Evolutionary conservation across 2,888 invertebrate species (phyloP), one percentile per base, ranked within the genome.

Genomic region (Crioceris asparagi): DNA sequence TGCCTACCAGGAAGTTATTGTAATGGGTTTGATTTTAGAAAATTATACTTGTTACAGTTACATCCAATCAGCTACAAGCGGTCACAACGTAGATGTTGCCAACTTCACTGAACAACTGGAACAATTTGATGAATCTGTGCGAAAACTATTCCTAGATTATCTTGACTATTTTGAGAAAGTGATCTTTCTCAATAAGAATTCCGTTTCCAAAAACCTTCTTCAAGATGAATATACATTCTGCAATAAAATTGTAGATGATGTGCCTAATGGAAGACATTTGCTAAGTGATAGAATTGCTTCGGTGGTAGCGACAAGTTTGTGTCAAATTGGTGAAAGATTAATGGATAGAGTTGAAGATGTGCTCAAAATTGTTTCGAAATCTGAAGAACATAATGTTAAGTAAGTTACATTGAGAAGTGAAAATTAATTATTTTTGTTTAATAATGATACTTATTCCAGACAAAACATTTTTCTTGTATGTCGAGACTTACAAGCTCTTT

Each of bases 181-280:
- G 81, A 83, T 90, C 3, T 67, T 76, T 44, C 75, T 77, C 64
- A 75, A 79, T 36, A 71, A 75, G 40, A 69, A 70, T 36, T 68
- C 65, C 43, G 68, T 79, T 54, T 74, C 81, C 43, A 87, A 90
- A 59, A 76, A 80, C 50, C 71, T 80, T 14, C 70, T 93, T 41
- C 85, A 88, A 59, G 81, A 83, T 40, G 92, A 93, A 62, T 92
- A 91, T 90, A 72, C 73, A 46, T 93, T 92, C 66, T 81, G 84
- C 0, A 81, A 81, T 54, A 68, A 77, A 2, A 78, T 87, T 35
- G 81, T 83, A 47, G 74, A 77, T n/a, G 75, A 83, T 63, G 79
- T 87, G 48, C 71, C 74, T 7, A 77, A 79, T 36, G n/a, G n/a
- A n/a, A n/a, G n/a, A n/a, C n/a, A n/a, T n/a, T n/a, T n/a, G n/a